These are phyloP conservation scores for Ailuropoda melanoleuca DNA, from an alignment of 2,113 vertebrate species.

Conservation along the genomic window DNA sequence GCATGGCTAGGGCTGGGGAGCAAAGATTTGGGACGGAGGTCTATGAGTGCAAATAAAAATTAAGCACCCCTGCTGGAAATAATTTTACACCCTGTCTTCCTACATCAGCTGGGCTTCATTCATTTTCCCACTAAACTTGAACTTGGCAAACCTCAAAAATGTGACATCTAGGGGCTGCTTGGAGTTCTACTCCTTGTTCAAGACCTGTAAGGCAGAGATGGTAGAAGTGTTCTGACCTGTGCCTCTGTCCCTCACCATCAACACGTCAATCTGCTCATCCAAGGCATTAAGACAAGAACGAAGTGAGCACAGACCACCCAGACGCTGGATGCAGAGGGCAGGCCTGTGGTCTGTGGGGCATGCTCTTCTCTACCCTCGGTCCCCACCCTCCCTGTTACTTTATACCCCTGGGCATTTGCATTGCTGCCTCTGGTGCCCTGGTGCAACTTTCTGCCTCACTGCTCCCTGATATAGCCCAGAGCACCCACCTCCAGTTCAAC, in stretches of 20 bases:
- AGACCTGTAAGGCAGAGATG: neutral
- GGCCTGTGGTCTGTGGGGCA: neutral
- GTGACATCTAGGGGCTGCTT: neutral
- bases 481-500: neutral
- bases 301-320: neutral
- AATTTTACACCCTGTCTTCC: neutral
- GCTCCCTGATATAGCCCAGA: fast-evolving
- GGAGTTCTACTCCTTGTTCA: neutral
- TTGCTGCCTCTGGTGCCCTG: neutral
- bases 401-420: neutral
- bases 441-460: neutral
- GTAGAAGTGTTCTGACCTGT: fast-evolving
- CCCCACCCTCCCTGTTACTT: neutral
- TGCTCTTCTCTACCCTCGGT: neutral
- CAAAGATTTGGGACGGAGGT: neutral
- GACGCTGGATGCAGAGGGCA: neutral
- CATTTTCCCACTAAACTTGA: neutral
- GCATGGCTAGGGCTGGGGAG: neutral
- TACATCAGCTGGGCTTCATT: neutral
- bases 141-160: neutral
- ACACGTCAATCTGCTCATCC: neutral
- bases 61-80: neutral
- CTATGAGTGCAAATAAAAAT: neutral
- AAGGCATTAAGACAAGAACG: neutral
- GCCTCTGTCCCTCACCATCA: neutral